A percentile compares a stretch with the other conserved stretches of the same genome.
Evolutionary conservation across 2,113 vertebrate species (phyloP).

Genomic region (Seriola quinqueradiata): DNA sequence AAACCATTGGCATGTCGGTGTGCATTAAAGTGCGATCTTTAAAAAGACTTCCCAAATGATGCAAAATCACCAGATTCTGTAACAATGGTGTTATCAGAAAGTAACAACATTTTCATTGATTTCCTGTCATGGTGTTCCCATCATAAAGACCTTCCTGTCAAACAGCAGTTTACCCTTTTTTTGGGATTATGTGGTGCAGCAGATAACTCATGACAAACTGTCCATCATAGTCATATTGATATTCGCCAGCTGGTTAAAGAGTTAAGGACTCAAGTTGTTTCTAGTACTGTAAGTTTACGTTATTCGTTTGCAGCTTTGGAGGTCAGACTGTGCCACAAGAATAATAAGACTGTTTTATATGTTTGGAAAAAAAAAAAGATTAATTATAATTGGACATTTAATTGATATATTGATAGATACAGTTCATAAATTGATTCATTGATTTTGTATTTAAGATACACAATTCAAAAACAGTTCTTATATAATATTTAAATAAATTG

Average conservation of each 20-base stretch:
- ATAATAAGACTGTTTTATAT: not conserved
- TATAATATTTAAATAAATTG: not conserved
- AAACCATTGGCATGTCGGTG: conserved; percentile 49
- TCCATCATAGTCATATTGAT: conserved; percentile 33
- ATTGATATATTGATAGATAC: not conserved
- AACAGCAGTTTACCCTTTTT: conserved; percentile 29
- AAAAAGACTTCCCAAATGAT: conserved; percentile 18
- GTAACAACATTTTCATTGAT: conserved; percentile 41
- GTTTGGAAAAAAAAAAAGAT: not conserved
- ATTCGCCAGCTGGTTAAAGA: conserved; percentile 21
- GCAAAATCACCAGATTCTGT: not conserved
- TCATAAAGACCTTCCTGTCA: conserved; percentile 27
- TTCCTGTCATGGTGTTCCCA: conserved; percentile 33
- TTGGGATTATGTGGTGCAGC: conserved; percentile 13
- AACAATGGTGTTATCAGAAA: not conserved
- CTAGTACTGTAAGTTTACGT: conserved; percentile 6
- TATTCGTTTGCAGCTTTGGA: conserved; percentile 26
- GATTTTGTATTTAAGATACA: not conserved
- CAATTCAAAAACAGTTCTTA: not conserved
- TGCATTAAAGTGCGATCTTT: conserved; percentile 6
- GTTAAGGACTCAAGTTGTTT: conserved; percentile 4
- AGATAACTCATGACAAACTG: conserved; percentile 44
- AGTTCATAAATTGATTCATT: not conserved
- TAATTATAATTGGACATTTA: not conserved
- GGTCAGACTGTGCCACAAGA: conserved; percentile 40